These are phyloP conservation scores for Brachyopa scutellaris DNA, from an alignment of 2,888 invertebrate genomes.

Conservation along the genomic window DNA sequence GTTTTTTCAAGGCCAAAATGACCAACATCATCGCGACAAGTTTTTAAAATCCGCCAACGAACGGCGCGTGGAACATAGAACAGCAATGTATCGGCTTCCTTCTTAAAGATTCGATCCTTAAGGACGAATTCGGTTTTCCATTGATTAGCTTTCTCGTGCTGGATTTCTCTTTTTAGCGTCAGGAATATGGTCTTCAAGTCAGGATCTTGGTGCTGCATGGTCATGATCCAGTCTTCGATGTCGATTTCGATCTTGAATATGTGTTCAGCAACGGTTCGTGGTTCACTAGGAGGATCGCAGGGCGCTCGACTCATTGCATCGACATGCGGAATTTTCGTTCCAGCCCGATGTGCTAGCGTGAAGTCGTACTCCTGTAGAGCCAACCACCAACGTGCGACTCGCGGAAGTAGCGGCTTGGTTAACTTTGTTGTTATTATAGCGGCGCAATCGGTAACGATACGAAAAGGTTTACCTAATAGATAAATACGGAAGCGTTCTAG, in stretches of 20 bases:
- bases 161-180: neutral
- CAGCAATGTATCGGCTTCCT: neutral
- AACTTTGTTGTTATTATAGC: neutral
- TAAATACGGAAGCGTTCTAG: neutral
- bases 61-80: constrained; percentile 3
- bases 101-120: neutral
- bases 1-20: constrained; percentile 20
- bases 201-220: constrained; percentile 13
- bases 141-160: neutral
- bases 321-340: neutral
- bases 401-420: constrained; percentile 3
- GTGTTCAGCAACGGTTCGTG: neutral
- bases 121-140: neutral
- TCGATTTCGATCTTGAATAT: neutral
- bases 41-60: constrained; percentile 12
- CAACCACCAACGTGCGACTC: constrained; percentile 17
- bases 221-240: constrained; percentile 2
- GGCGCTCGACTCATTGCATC: constrained; percentile 10
- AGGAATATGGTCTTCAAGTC: neutral
- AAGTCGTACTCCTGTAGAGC: constrained; percentile 15
- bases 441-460: constrained; percentile 18
- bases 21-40: constrained; percentile 12
- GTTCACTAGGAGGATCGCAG: neutral
- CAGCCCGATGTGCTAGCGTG: neutral
- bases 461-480: neutral